These are phyloP conservation scores for Leptinotarsa undecemlineata DNA, from an alignment of 1,140 invertebrate species.

Conservation along the genomic window DNA sequence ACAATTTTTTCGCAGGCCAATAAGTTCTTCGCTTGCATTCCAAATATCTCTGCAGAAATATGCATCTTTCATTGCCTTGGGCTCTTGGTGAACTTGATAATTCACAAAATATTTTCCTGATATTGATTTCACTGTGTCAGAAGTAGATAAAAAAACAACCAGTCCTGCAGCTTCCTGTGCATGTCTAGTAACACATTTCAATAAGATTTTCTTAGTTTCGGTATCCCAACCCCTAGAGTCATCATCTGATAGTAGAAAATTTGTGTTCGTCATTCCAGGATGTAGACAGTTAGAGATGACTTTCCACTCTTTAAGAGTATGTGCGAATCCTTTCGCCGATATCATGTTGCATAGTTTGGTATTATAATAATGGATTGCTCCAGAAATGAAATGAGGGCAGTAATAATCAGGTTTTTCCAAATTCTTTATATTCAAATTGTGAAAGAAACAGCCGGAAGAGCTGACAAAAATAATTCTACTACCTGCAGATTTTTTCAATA, in stretches of 20 bases:
- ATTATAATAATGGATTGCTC: slow-evolving; percentile 44
- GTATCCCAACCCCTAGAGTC: slow-evolving; percentile 11
- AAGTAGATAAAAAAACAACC: slow-evolving; percentile 35
- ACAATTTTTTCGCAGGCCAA: not conserved
- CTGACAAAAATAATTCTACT: slow-evolving; percentile 48
- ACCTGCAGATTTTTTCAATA: slow-evolving; percentile 49
- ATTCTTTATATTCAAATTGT: slow-evolving; percentile 34
- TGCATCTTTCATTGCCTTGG: slow-evolving; percentile 29
- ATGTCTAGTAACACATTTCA: slow-evolving; percentile 31
- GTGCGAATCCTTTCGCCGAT: slow-evolving; percentile 44
- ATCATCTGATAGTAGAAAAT: slow-evolving; percentile 25
- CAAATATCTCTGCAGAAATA: slow-evolving; percentile 38
- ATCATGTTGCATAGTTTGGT: slow-evolving; percentile 53
- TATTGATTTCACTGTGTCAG: slow-evolving; percentile 47
- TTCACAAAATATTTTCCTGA: slow-evolving; percentile 55
- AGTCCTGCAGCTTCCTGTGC: slow-evolving; percentile 28
- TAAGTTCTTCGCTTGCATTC: slow-evolving; percentile 36
- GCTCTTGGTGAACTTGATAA: slow-evolving; percentile 32
- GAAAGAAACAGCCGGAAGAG: slow-evolving; percentile 41
- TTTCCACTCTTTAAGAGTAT: slow-evolving; percentile 42
- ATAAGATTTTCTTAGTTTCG: slow-evolving; percentile 2
- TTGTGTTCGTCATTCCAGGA: slow-evolving; percentile 55
- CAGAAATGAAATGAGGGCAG: slow-evolving; percentile 23
- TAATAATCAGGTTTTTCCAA: slow-evolving; percentile 33
- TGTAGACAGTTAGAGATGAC: slow-evolving; percentile 59